phyloP scores from a whole-genome alignment of 2,797 vertebrate genomes.

The Chrysocyon brachyurus region DNA sequence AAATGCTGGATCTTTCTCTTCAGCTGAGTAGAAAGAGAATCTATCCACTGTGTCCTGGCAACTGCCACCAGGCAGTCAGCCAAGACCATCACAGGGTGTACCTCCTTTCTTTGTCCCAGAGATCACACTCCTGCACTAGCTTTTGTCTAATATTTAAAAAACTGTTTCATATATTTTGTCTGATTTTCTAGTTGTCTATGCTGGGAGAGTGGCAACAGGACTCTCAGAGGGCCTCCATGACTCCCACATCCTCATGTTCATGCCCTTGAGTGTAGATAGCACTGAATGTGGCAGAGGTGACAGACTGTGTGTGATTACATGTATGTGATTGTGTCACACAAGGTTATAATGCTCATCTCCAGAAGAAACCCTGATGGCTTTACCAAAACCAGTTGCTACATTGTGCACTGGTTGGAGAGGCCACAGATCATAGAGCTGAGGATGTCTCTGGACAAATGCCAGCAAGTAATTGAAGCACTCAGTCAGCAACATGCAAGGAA shows the following conservation, averaged over 20 bases:
- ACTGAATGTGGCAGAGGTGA: not conserved
- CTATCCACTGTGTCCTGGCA: not conserved
- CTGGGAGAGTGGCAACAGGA: not conserved
- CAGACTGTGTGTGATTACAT: not conserved
- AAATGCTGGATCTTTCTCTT: not conserved
- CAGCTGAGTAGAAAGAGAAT: not conserved
- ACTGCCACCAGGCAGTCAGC: not conserved
- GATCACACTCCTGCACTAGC: too few species aligned
- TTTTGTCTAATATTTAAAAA: not conserved
- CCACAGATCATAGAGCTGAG: not conserved
- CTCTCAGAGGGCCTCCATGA: not conserved
- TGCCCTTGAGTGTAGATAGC: not conserved
- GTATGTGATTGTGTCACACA: not conserved
- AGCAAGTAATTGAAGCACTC: not conserved
- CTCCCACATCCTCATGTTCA: too few species aligned
- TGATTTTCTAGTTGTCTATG: not conserved
- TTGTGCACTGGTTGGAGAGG: not conserved
- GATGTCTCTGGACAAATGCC: not conserved
- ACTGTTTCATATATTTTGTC: not conserved
- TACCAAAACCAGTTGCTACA: not conserved
- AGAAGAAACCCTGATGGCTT: not conserved
- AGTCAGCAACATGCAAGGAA: not conserved
- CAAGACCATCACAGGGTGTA: not conserved
- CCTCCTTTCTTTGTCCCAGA: not conserved
- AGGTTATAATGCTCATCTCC: not conserved